Conservation (phyloP, 2,113 vertebrate genomes). For the Anolis carolinensis region DNA sequence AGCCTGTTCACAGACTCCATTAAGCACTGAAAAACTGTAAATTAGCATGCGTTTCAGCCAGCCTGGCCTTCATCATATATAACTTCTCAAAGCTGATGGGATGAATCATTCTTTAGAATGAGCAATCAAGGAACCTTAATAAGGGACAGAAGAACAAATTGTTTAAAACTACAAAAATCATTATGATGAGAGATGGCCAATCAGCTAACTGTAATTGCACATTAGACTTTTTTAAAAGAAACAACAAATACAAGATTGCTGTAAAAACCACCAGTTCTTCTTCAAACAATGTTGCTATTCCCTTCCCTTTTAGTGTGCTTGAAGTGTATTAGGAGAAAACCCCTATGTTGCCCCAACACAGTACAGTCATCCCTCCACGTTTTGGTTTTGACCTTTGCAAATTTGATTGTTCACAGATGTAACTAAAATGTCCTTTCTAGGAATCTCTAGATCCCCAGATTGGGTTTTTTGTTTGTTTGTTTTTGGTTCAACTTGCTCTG, state of each 20-base stretch:
- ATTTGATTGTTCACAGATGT: too few species aligned
- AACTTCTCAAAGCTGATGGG: conserved; percentile 58
- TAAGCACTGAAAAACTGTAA: conserved; percentile 57
- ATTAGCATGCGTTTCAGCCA: conserved; percentile 55
- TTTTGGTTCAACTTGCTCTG: too few species aligned
- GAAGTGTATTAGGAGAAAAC: conserved; percentile 37
- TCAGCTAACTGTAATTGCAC: conserved; percentile 72
- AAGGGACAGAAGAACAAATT: conserved; percentile 64
- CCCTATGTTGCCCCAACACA: background rate
- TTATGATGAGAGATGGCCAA: conserved; percentile 65
- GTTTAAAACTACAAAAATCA: conserved; percentile 63
- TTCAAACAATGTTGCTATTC: conserved; percentile 59
- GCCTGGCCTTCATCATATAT: conserved; percentile 33
- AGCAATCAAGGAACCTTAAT: conserved; percentile 66
- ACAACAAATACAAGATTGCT: conserved; percentile 69
- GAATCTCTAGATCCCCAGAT: too few species aligned
- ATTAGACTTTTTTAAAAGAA: conserved; percentile 65
- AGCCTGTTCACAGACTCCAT: background rate
- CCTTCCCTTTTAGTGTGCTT: conserved; percentile 24
- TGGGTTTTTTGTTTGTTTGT: too few species aligned
- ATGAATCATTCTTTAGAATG: conserved; percentile 69
- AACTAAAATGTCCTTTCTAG: too few species aligned
- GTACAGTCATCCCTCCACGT: too few species aligned
- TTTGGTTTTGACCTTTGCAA: too few species aligned
- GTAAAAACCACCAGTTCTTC: conserved; percentile 47